Base-by-base conservation (phyloP, 2,113 vertebrate genomes). In the Pollachius pollachius region DNA sequence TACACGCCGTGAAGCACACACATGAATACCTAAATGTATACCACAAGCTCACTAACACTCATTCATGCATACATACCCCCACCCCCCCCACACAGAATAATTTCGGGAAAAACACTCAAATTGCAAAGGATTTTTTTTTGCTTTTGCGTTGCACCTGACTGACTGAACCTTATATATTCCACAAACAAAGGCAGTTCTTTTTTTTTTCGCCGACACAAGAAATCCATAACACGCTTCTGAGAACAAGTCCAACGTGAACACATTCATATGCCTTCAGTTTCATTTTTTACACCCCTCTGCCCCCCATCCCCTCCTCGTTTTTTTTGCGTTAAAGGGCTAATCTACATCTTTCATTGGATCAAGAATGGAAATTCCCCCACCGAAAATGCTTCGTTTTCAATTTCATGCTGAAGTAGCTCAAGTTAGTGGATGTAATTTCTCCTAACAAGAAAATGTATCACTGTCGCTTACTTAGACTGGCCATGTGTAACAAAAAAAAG, bases 391-490 rank as follows among this genome's bases (percentile, higher is more conserved):
- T 95, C 95, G 92, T 98, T 99, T 98, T 97, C 97, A 99, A 99
- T 98, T 99, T 99, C 97, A 99, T 98, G 97, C 96, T 99, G 94
- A 97, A 95, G 94, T 95, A 96, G 93, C 94, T 97, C 94, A 97
- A 97, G 94, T 98, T 97, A 97, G 94, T 90, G 94, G 93, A 92
- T 78, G 95, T 96, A 98, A 98, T 97, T 98, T 95, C 93, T 94
- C 92, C 95, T 98, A 98, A 99, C 96, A 97, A 98, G 97, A 97
- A 97, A 97, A 99, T 96, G 89, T 94, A 97, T 97, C 95, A 97
- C 93, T 93, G 95, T 92, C 92, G 93, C 94, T 97, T 94, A 95
- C 92, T 95, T 94, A 94, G 93, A 91, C 90, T 74, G 83, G 81
- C 91, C 89, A 84, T 92, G 90, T 87, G 92, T 41, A 41, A 41